Conservation (phyloP, 2,797 vertebrate species). For the Karalla daura region DNA sequence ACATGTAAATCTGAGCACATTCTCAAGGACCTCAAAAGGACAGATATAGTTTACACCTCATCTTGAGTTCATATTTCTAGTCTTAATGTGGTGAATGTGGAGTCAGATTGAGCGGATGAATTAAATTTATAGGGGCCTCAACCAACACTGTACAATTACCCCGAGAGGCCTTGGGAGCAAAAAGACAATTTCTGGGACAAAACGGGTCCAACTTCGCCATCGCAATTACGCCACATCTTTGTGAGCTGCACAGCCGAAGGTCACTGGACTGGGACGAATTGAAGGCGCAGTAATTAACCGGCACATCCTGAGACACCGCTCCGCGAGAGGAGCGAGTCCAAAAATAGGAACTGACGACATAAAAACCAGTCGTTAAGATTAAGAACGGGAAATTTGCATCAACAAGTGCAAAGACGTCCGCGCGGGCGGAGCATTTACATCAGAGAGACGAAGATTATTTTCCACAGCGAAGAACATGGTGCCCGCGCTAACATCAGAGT, state of each 20-base stretch:
- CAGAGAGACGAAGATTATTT: background rate
- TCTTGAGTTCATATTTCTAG: conserved; percentile 51
- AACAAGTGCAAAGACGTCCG: background rate
- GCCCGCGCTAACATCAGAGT: background rate
- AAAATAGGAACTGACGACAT: background rate
- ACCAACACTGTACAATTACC: conserved; percentile 41
- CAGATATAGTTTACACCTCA: conserved; percentile 29
- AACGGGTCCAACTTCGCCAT: conserved; percentile 31
- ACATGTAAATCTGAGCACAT: conserved; percentile 13
- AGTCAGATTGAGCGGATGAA: conserved; percentile 50
- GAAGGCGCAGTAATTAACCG: conserved; percentile 37
- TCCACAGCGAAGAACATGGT: background rate
- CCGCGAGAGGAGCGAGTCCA: conserved; percentile 7
- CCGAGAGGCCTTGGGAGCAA: conserved; percentile 37
- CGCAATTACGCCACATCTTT: conserved; percentile 17
- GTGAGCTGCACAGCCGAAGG: conserved; percentile 49
- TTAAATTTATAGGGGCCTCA: conserved; percentile 52
- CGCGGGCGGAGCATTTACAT: background rate
- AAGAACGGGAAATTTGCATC: conserved; percentile 1
- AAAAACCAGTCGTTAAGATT: background rate
- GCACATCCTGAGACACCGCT: conserved; percentile 10
- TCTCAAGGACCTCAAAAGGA: conserved; percentile 54
- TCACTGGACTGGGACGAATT: conserved; percentile 20
- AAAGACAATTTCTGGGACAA: conserved; percentile 58
- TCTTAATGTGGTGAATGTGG: conserved; percentile 24